Percentiles rank a stretch among this genome's conserved stretches.
Conservation (phyloP, 30 jellyfish, hydroid and myxozoan genomes). For the Pseudorhiza aurosa region DNA sequence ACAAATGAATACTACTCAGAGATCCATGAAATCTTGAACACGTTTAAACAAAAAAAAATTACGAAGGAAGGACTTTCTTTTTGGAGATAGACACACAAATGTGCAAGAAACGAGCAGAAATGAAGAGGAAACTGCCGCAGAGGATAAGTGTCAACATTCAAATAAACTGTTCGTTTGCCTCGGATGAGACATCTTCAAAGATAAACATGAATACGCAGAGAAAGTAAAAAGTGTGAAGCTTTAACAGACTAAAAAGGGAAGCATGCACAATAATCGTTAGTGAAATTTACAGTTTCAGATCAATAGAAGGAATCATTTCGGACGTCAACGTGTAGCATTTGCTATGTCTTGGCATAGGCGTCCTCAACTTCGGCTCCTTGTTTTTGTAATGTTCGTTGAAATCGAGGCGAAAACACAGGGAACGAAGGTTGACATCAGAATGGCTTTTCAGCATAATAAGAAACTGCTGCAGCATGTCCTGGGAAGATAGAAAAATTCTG, state of each 20-base stretch:
- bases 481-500: neutral
- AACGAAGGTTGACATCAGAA: conserved; percentile 93
- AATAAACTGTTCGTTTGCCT: too few species aligned
- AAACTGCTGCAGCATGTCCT: conserved; percentile 97
- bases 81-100: too few species aligned
- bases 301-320: conserved; percentile 57
- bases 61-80: too few species aligned
- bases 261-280: neutral
- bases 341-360: conserved; percentile 78
- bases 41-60: too few species aligned
- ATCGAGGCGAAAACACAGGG: conserved; percentile 98
- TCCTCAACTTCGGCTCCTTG: conserved; percentile 93
- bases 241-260: neutral
- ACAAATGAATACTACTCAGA: too few species aligned
- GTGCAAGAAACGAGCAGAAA: too few species aligned
- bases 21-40: too few species aligned
- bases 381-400: conserved; percentile 97
- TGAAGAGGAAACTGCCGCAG: too few species aligned
- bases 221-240: too few species aligned
- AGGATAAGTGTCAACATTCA: too few species aligned
- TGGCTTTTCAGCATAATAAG: conserved; percentile 95
- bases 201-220: too few species aligned
- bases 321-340: conserved; percentile 28
- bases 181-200: too few species aligned
- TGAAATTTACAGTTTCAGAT: conserved; percentile 19